phyloP scores from a whole-genome alignment of 2,797 vertebrate genomes.

The Sparidentex hasta region DNA sequence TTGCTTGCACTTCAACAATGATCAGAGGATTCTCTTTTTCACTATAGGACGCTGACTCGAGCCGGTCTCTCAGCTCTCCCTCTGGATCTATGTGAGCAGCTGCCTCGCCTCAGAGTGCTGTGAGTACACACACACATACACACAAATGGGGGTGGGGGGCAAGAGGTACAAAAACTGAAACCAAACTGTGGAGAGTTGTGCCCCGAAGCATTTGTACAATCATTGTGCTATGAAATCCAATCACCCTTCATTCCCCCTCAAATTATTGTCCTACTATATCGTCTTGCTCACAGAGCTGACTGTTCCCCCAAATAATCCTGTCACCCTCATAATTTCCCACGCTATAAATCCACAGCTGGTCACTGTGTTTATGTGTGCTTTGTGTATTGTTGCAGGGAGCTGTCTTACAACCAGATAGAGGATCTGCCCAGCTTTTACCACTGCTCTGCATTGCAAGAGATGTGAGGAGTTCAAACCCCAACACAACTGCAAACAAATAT shows the following conservation, averaged over 20 bases:
- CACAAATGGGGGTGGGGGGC: conserved; percentile 2
- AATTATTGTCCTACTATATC: conserved; percentile 50
- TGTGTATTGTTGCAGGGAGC: conserved; percentile 86
- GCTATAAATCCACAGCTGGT: conserved; percentile 72
- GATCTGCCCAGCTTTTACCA: conserved; percentile 92
- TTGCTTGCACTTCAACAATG: conserved; percentile 69
- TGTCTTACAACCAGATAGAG: conserved; percentile 94
- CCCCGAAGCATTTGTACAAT: conserved; percentile 57
- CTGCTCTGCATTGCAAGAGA: conserved; percentile 93
- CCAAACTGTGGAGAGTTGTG: conserved; percentile 45
- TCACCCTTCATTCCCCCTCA: conserved; percentile 17
- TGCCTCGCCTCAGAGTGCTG: conserved; percentile 93
- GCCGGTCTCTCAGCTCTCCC: conserved; percentile 92
- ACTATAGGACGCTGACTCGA: conserved; percentile 91
- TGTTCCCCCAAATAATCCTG: conserved; percentile 55
- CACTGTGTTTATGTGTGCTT: conserved; percentile 62
- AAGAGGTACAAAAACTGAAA: conserved; percentile 57
- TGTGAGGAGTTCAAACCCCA: conserved; percentile 86
- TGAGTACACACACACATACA: conserved; percentile 83
- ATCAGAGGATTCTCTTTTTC: conserved; percentile 59
- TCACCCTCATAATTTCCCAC: conserved; percentile 71
- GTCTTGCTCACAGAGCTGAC: conserved; percentile 49
- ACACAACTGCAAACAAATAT: not conserved
- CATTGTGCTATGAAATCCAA: conserved; percentile 67
- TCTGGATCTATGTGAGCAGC: conserved; percentile 92